Conservation (phyloP, 2,888 invertebrate genomes). For the Stramonita haemastoma region DNA sequence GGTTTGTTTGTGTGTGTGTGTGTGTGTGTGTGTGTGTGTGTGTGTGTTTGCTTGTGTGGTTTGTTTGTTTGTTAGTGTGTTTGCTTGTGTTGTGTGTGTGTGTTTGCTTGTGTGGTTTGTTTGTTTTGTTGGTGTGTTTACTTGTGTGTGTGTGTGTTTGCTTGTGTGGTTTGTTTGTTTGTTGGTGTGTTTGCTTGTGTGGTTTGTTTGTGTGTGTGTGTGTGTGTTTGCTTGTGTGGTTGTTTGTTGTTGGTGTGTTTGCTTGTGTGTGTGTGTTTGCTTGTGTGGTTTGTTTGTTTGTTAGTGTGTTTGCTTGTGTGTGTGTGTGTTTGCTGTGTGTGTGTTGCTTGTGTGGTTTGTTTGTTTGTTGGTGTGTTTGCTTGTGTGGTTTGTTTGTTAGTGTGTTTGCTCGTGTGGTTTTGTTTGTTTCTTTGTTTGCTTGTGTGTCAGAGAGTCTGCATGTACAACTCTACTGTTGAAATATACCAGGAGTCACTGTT, state of each 20-base stretch:
- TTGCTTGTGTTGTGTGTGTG: conserved; percentile 4
- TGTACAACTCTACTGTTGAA: no score
- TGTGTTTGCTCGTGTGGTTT: background rate
- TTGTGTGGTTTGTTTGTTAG: background rate
- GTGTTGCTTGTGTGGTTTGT: background rate
- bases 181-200: background rate
- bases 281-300: no score
- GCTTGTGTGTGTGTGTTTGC: background rate
- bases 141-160: background rate
- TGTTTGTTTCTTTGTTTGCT: background rate
- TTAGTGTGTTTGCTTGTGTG: background rate
- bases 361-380: background rate
- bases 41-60: background rate
- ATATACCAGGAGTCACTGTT: no score
- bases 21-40: background rate
- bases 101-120: background rate
- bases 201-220: background rate
- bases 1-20: background rate
- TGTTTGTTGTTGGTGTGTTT: background rate
- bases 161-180: background rate
- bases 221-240: background rate
- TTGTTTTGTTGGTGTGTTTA: background rate
- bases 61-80: no score
- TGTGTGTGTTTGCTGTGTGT: background rate
- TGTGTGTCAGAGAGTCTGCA: background rate